A percentile compares a stretch with the other conserved stretches of the same genome.
phyloP scores from a whole-genome alignment of 2,888 invertebrate genomes.

The Imbricaverruca yamaguchii region DNA sequence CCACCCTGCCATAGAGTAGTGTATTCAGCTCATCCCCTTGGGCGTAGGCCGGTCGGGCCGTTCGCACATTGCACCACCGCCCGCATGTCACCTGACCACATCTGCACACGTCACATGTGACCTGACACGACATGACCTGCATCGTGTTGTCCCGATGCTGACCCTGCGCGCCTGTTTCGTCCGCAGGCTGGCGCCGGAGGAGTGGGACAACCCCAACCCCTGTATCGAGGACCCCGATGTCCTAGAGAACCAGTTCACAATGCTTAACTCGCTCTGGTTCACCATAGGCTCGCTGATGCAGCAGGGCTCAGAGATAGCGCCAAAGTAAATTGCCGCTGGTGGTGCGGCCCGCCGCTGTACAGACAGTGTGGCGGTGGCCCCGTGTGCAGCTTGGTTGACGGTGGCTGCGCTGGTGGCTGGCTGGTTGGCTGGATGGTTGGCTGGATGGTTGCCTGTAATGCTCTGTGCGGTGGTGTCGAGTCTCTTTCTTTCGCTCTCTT shows the following conservation, averaged over 20 bases:
- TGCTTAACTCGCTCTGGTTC: slow-evolving; percentile 82
- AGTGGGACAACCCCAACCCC: slow-evolving; percentile 82
- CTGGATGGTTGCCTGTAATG: neutral
- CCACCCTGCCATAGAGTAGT: too few relatives aligned
- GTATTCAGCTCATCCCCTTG: too few relatives aligned
- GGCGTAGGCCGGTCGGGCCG: too few relatives aligned
- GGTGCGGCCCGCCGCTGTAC: neutral
- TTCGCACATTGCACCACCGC: too few relatives aligned
- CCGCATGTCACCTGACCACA: too few relatives aligned
- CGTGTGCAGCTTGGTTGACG: neutral
- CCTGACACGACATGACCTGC: too few relatives aligned
- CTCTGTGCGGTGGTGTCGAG: neutral
- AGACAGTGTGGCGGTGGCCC: neutral
- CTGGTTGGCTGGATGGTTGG: neutral
- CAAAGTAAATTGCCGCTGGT: slow-evolving; percentile 51
- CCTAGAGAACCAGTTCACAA: slow-evolving; percentile 73
- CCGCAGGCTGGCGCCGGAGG: slow-evolving; percentile 65
- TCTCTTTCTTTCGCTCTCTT: slow-evolving; percentile 14
- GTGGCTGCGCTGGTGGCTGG: neutral
- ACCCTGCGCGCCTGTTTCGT: neutral
- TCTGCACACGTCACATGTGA: too few relatives aligned
- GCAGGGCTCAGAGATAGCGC: slow-evolving; percentile 80
- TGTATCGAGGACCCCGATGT: slow-evolving; percentile 75
- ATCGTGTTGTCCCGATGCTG: too few relatives aligned
- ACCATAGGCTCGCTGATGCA: slow-evolving; percentile 75